Evolutionary conservation across 2,113 vertebrate species (phyloP).

Genomic region (Corythoichthys intestinalis): DNA sequence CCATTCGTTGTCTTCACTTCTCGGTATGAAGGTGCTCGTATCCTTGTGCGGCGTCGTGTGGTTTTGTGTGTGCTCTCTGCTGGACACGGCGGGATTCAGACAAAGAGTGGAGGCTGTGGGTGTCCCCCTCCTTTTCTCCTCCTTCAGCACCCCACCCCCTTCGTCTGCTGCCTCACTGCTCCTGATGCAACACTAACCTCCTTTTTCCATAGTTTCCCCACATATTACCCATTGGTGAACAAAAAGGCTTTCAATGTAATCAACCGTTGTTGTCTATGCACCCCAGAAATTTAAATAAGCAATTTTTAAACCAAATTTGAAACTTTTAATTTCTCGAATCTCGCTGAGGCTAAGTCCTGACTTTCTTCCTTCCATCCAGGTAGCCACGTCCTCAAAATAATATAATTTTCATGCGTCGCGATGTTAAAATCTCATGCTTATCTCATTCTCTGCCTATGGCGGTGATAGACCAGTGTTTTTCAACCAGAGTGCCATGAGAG

Average conservation of each 20-base stretch:
- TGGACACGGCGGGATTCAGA: slow-evolving; percentile 53
- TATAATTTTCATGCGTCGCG: too few relatives aligned
- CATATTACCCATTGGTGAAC: background rate
- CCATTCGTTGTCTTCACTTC: slow-evolving; percentile 33
- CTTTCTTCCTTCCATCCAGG: too few relatives aligned
- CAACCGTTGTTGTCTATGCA: background rate
- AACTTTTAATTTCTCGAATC: background rate
- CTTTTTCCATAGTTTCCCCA: background rate
- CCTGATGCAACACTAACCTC: slow-evolving; percentile 49
- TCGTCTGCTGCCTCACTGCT: slow-evolving; percentile 40
- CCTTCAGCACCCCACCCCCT: slow-evolving; percentile 51
- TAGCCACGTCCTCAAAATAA: too few relatives aligned
- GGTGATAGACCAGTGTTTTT: too few relatives aligned
- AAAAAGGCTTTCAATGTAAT: background rate
- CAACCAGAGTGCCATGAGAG: too few relatives aligned
- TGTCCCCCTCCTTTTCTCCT: slow-evolving; percentile 42
- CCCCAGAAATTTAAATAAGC: background rate
- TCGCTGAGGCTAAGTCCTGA: background rate
- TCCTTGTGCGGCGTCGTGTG: background rate
- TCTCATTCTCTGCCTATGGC: too few relatives aligned
- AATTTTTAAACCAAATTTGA: background rate
- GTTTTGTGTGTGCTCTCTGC: slow-evolving; percentile 4
- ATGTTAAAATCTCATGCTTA: too few relatives aligned
- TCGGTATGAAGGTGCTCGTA: background rate
- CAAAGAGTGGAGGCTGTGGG: slow-evolving; percentile 63